These are phyloP conservation scores for Chelmon rostratus DNA, from an alignment of 2,797 vertebrate species.

Conservation along the genomic window DNA sequence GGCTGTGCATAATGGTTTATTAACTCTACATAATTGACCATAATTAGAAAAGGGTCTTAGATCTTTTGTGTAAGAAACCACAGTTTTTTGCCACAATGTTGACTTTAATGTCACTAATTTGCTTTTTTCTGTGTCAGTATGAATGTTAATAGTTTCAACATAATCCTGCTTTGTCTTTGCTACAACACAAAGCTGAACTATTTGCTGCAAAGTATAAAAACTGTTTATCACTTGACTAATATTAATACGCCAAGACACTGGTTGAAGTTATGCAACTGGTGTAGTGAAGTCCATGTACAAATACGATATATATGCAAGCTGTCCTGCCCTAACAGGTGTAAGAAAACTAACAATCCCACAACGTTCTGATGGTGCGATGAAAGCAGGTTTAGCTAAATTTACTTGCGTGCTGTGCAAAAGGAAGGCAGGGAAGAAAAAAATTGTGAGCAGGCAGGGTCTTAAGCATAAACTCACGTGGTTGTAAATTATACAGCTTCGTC, in stretches of 20 bases:
- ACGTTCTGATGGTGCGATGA: no score
- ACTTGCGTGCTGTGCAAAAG: no score
- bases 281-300: no score
- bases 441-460: no score
- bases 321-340: no score
- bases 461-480: not conserved
- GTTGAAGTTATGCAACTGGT: no score
- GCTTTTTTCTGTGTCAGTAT: slow-evolving; percentile 18
- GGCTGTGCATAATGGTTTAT: slow-evolving; percentile 73
- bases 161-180: slow-evolving; percentile 15
- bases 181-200: slow-evolving; percentile 2
- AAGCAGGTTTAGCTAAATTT: no score
- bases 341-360: no score
- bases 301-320: no score
- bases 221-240: no score
- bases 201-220: not conserved
- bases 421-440: no score
- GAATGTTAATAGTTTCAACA: slow-evolving; percentile 15
- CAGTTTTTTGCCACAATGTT: slow-evolving; percentile 46
- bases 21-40: slow-evolving; percentile 73
- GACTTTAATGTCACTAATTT: slow-evolving; percentile 49
- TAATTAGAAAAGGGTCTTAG: slow-evolving; percentile 68
- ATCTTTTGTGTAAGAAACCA: slow-evolving; percentile 64
- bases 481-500: not conserved
- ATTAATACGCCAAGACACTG: no score